A percentile compares a stretch with the other conserved stretches of the same genome.
phyloP scores from a whole-genome alignment of 2,113 vertebrate genomes.

The Pteropus alecto region DNA sequence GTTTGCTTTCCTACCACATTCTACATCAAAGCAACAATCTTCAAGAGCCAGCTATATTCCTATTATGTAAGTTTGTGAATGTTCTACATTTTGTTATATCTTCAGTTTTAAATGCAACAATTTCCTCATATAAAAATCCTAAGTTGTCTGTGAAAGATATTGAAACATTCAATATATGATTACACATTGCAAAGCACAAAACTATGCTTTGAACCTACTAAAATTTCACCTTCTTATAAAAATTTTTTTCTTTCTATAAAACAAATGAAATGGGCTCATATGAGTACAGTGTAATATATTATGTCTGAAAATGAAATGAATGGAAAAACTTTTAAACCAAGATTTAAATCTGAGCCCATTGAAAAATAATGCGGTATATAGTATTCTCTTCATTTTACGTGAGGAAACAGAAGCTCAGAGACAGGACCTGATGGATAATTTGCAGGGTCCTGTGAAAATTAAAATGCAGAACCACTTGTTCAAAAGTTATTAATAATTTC shows the following conservation, averaged over 20 bases:
- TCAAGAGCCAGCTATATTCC: conserved; percentile 18
- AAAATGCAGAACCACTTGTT: not conserved
- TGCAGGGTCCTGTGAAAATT: not conserved
- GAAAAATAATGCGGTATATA: not conserved
- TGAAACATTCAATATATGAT: not conserved
- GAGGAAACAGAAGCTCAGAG: not conserved
- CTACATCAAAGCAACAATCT: conserved; percentile 59
- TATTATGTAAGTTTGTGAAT: conserved; percentile 55
- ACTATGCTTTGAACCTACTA: not conserved
- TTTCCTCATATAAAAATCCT: conserved; percentile 41
- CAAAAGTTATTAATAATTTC: not conserved
- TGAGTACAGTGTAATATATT: not conserved
- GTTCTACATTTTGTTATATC: conserved; percentile 45
- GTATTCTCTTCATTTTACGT: not conserved
- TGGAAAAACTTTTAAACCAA: conserved; percentile 14
- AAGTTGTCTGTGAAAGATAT: conserved; percentile 34
- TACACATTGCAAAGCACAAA: not conserved
- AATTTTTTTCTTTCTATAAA: conserved; percentile 6
- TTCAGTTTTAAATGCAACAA: conserved; percentile 64
- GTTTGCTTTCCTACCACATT: conserved; percentile 49
- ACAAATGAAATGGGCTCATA: not conserved
- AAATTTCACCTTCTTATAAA: not conserved
- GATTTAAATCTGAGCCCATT: conserved; percentile 20
- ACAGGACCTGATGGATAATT: not conserved
- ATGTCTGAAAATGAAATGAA: conserved; percentile 14